A percentile compares a stretch with the other conserved stretches of the same genome.
phyloP scores from a whole-genome alignment of 1,140 invertebrate species.

The Drosophila truncata region DNA sequence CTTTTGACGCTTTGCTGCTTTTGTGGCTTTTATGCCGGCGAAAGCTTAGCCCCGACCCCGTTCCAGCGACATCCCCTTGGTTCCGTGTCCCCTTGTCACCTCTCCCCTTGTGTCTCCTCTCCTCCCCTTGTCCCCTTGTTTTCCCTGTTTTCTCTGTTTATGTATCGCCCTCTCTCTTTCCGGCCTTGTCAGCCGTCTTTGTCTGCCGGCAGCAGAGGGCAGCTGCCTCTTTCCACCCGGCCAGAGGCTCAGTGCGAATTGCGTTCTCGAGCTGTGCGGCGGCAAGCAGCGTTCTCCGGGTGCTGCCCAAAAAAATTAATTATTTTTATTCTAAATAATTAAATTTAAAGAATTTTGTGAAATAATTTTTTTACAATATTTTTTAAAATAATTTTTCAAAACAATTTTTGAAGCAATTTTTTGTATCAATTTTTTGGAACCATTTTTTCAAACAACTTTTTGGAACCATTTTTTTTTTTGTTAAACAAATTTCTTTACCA shows the following conservation, averaged over 20 bases:
- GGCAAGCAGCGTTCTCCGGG: conserved; percentile 34
- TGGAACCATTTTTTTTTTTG: too few species aligned
- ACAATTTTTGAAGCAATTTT: too few species aligned
- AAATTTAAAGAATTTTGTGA: too few species aligned
- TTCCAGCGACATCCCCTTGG: conserved; percentile 7
- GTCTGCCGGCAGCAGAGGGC: conserved; percentile 9
- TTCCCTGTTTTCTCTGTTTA: background rate
- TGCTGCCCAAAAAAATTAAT: conserved; percentile 3
- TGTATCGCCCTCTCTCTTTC: background rate
- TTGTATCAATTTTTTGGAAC: too few species aligned
- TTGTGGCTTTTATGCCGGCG: conserved; percentile 18
- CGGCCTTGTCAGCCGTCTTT: background rate
- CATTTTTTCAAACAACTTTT: too few species aligned
- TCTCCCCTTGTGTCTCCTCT: too few species aligned
- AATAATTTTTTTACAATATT: too few species aligned
- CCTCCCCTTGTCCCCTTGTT: background rate
- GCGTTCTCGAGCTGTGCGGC: conserved; percentile 58
- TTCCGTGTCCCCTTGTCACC: background rate
- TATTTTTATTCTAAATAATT: too few species aligned
- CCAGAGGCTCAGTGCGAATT: conserved; percentile 70
- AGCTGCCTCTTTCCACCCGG: conserved; percentile 26
- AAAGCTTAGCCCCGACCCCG: conserved; percentile 51
- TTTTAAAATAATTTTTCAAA: too few species aligned
- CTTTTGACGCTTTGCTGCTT: conserved; percentile 1
- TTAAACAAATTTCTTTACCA: background rate